Evolutionary conservation across 2,797 vertebrate genomes (phyloP), one percentile per base, ranked within the genome.

Genomic region (Luscinia luscinia): DNA sequence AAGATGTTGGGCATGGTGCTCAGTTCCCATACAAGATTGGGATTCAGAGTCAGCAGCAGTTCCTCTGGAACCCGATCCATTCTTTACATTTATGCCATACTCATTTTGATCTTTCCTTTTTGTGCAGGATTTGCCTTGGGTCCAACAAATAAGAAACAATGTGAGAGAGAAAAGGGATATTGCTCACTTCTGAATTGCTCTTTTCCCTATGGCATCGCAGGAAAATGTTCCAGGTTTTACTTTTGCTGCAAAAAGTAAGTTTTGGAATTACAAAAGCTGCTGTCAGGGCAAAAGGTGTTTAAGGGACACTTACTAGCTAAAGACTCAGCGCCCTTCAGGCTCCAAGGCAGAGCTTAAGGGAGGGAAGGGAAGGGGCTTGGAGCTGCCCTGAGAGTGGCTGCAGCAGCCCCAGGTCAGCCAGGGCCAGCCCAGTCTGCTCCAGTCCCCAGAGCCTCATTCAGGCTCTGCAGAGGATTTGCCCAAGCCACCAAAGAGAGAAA

Each of bases 141-240:
- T 10, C 79, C 62, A 41, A 1, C 1, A 67, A 92, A 11, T 8
- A 8, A 0, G 30, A 0, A 11, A 20, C 0, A 92, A 41, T 95
- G 92, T 41, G 0, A 0, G 1, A 2, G 1, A 36, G 0, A 12
- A 38, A 75, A 82, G 0, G 94, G 89, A 1, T 58, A 0, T 43
- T 95, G 94, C 0, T 1, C 0, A 6, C 0, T 88, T 36, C 4
- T 85, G 10, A 52, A 41, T 0, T 95, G 94, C 24, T 0, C 2
- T 3, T 57, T 52, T 8, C 17, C 17, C 11, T 89, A 0, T n/a
- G 0, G 43, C 83, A 0, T 23, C 12, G 1, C 0, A 0, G 94
- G 94, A 24, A 77, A 1, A n/a, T 95, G 87, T 26, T 62, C 83
- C 12, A 70, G 0, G 7, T 30, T 90, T 8, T 51, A 0, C 15